These are phyloP conservation scores for Cichlasoma orientale DNA, from an alignment of 2,797 vertebrate genomes.

Conservation along the genomic window DNA sequence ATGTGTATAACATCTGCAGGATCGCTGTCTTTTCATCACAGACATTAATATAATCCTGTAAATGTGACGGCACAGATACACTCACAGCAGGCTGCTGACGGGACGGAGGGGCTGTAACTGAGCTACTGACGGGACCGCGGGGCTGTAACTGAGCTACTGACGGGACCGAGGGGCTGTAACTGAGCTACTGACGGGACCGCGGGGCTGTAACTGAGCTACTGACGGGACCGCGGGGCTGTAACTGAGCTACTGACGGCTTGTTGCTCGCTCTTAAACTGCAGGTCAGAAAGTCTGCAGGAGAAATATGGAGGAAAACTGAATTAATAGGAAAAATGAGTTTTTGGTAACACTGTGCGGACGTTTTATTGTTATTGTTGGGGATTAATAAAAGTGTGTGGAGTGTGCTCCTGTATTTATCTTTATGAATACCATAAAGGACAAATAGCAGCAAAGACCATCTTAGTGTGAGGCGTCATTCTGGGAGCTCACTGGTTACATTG, in stretches of 20 bases:
- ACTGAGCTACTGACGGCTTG: neutral
- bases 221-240: too few species aligned
- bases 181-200: neutral
- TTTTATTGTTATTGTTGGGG: neutral
- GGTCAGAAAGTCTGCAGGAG: neutral
- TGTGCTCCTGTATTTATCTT: neutral
- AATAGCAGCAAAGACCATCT: neutral
- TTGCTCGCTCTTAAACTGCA: too few species aligned
- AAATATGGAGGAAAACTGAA: neutral
- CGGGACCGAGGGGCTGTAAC: too few species aligned
- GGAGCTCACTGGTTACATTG: neutral
- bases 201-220: neutral
- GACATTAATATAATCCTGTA: constrained; percentile 57
- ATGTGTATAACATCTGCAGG: constrained; percentile 39
- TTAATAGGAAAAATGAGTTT: neutral
- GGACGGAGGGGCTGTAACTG: too few species aligned
- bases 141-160: neutral
- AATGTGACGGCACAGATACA: constrained; percentile 24
- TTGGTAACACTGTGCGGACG: accelerated
- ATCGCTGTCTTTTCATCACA: constrained; percentile 33
- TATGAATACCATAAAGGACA: neutral
- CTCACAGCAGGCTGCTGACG: neutral
- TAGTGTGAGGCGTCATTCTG: neutral
- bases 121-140: neutral
- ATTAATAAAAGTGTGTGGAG: neutral